Evolutionary conservation across 2,888 invertebrate species (phyloP).

Genomic region (Gortyna flavago): DNA sequence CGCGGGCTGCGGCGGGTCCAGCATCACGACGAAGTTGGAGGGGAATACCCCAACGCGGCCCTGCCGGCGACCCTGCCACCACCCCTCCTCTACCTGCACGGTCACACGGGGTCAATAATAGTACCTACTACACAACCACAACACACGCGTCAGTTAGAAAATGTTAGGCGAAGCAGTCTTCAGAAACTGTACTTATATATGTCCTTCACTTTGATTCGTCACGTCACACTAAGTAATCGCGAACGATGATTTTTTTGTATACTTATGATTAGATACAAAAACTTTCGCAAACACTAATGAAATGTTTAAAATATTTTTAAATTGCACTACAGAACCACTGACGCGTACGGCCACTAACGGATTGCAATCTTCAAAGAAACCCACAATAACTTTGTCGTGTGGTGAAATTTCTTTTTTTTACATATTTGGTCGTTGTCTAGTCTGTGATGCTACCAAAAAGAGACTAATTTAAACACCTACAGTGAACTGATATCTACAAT

Average conservation of each 20-base stretch:
- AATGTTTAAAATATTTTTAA: conserved; percentile 33
- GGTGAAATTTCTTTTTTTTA: conserved; percentile 34
- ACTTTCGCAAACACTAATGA: conserved; percentile 30
- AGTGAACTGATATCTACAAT: conserved; percentile 46
- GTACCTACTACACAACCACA: not conserved
- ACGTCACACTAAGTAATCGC: not conserved
- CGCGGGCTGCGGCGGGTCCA: conserved; percentile 86
- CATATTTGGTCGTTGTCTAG: conserved; percentile 36
- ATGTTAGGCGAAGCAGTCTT: not conserved
- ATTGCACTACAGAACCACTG: conserved; percentile 39
- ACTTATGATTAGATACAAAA: conserved; percentile 25
- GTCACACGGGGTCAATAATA: conserved; percentile 24
- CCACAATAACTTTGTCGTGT: conserved; percentile 32
- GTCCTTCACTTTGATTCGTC: conserved; percentile 34
- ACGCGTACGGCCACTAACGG: conserved; percentile 40
- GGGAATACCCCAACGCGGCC: conserved; percentile 97
- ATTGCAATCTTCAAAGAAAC: conserved; percentile 43
- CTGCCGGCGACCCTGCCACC: conserved; percentile 94
- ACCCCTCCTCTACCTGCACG: conserved; percentile 94
- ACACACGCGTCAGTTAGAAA: conserved; percentile 1
- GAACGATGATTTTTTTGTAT: not conserved
- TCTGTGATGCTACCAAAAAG: conserved; percentile 19
- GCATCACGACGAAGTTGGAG: conserved; percentile 96
- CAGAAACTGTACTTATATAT: not conserved
- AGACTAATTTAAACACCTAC: conserved; percentile 45